phyloP scores from a whole-genome alignment of 1,140 invertebrate species.

The Himalopsyche phryganea region DNA sequence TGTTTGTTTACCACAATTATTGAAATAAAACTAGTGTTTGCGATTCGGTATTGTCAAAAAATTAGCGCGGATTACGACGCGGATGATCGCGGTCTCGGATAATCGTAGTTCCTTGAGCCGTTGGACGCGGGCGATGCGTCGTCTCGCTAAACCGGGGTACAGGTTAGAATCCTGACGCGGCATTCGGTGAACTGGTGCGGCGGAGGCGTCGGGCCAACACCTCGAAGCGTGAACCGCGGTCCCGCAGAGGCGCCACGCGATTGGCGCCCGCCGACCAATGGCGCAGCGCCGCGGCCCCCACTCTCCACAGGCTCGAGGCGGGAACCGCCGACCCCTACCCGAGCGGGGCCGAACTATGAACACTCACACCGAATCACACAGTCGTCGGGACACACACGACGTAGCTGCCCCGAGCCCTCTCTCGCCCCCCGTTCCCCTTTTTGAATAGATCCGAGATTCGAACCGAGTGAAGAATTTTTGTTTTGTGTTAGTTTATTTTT shows the following conservation, averaged over 20 bases:
- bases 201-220: constrained; percentile 33
- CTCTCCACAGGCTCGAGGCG: constrained; percentile 12
- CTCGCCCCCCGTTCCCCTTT: background rate
- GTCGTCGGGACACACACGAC: background rate
- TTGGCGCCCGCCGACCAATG: constrained; percentile 38
- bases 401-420: background rate
- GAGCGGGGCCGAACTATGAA: background rate
- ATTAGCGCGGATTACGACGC: no score
- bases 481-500: no score
- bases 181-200: constrained; percentile 38
- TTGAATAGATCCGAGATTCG: no score
- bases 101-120: constrained; percentile 45
- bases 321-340: constrained; percentile 3
- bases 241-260: constrained; percentile 53
- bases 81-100: constrained; percentile 41
- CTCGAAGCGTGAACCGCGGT: constrained; percentile 40
- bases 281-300: constrained; percentile 36
- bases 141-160: constrained; percentile 44
- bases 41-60: no score
- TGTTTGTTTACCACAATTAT: no score
- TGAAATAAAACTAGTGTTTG: no score
- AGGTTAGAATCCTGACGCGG: constrained; percentile 41
- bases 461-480: no score
- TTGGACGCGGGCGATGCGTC: constrained; percentile 43
- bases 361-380: no score